Percentiles rank a stretch among this genome's conserved stretches.
phyloP scores from a whole-genome alignment of 2,888 invertebrate genomes.

The Lasioglossum villosulum region DNA sequence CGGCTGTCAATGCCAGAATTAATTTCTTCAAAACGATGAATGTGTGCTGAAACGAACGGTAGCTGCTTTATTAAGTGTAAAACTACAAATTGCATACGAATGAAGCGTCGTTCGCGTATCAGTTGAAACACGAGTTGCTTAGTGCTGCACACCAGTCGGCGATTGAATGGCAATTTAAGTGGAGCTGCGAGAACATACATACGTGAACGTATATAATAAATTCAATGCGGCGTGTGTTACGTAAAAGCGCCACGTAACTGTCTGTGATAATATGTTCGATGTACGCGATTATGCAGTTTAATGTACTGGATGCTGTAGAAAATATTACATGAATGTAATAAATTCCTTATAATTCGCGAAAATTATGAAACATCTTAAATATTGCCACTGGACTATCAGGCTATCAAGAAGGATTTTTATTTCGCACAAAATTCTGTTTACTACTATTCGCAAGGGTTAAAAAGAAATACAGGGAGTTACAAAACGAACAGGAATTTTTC shows the following conservation, averaged over 20 bases:
- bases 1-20: neutral
- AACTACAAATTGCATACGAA: neutral
- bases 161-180: slow-evolving; percentile 24
- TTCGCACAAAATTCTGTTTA: neutral
- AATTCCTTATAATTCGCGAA: neutral
- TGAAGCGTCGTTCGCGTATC: neutral
- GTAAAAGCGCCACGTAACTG: slow-evolving; percentile 22
- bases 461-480: neutral
- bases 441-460: neutral
- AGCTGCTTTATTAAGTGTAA: neutral
- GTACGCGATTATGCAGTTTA: neutral
- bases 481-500: neutral
- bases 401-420: neutral
- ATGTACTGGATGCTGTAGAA: neutral
- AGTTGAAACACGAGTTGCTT: neutral
- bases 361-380: neutral
- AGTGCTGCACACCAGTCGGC: neutral
- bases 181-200: neutral
- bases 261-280: slow-evolving; percentile 23
- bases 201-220: slow-evolving; percentile 2
- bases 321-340: neutral
- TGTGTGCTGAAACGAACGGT: neutral
- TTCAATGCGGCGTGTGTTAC: slow-evolving; percentile 11
- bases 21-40: neutral
- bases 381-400: neutral